phyloP scores from a whole-genome alignment of 2,113 vertebrate genomes.

The Anas platyrhynchos region DNA sequence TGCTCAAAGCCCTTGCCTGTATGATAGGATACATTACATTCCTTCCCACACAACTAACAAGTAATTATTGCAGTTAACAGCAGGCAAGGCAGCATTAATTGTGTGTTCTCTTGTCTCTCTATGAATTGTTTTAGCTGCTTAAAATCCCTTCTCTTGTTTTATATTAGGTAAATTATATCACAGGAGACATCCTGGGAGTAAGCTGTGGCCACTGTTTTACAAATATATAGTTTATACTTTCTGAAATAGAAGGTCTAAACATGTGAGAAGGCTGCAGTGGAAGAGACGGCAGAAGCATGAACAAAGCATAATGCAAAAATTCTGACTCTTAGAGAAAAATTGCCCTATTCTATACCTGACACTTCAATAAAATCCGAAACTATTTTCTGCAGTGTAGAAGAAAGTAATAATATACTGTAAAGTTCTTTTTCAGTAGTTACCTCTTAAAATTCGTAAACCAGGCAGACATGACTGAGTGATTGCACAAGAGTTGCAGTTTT shows the following conservation, averaged over 20 bases:
- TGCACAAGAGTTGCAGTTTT: not conserved
- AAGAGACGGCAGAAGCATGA: not conserved
- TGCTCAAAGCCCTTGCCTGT: too few relatives aligned
- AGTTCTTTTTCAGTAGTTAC: not conserved
- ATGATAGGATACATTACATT: too few relatives aligned
- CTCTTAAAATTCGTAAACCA: not conserved
- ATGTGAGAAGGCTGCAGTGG: not conserved
- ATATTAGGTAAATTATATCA: not conserved
- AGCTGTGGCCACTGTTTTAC: not conserved
- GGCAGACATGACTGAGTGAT: not conserved
- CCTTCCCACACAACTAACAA: too few relatives aligned
- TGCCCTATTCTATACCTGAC: not conserved
- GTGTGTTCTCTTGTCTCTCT: not conserved
- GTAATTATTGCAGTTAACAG: not conserved
- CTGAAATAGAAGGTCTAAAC: not conserved
- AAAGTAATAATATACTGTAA: not conserved
- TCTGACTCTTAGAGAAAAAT: not conserved
- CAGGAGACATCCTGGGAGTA: not conserved
- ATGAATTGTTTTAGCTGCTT: not conserved
- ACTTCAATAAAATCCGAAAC: not conserved
- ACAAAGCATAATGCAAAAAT: not conserved
- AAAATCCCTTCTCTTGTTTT: not conserved
- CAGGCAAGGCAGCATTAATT: not conserved
- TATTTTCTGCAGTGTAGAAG: not conserved
- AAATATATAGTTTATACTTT: not conserved